Evolutionary conservation across 2,888 invertebrate genomes (phyloP), one percentile per base, ranked within the genome.

Genomic region (Hedychridium roseum): DNA sequence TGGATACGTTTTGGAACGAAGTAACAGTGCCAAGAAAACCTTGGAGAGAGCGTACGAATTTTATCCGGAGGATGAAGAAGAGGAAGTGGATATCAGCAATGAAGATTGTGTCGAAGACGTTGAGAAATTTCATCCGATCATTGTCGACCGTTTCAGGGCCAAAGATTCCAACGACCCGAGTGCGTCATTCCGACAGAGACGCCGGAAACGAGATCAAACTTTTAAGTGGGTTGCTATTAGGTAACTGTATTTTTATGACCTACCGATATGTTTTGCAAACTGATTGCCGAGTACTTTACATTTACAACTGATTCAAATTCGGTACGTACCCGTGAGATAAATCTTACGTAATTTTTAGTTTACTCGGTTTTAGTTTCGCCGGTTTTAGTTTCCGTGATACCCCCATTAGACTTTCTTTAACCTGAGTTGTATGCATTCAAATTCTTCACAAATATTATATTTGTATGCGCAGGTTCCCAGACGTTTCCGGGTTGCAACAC

Each of bases 1-100:
- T 76, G 95, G 96, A 41, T 97, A 92, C 79, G 95, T 93, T 83
- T 81, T 97, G 60, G 97, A 97, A 77, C 85, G 97, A 58, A 96
- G 96, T 58, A 93, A 92, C 75, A 96, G 95, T 59, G 97, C 97
- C 0, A 86, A 92, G 57, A 91, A 92, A 74, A 95, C 93, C 0
- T 83, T 97, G 50, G 88, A 90, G 59, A 84, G 88, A 74, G 92
- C 92, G 3, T 84, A 85, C 58, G 91, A 91, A 71, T 80, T 92
- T 26, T 87, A 88, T 70, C 88, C 89, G 1, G 88, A 89, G 59
- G 86, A 86, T 70, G 88, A 84, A 61, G 71, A 63, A 18, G 74
- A 72, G 36, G 56, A 61, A 16, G 64, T 71, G 34, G 66, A 73
- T 5, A 32, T 58, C 11, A 63, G 54, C 20, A 65, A 37, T 56